These are phyloP conservation scores for Scaptodrosophila lebanonensis DNA, from an alignment of 1,140 invertebrate genomes.

Conservation along the genomic window DNA sequence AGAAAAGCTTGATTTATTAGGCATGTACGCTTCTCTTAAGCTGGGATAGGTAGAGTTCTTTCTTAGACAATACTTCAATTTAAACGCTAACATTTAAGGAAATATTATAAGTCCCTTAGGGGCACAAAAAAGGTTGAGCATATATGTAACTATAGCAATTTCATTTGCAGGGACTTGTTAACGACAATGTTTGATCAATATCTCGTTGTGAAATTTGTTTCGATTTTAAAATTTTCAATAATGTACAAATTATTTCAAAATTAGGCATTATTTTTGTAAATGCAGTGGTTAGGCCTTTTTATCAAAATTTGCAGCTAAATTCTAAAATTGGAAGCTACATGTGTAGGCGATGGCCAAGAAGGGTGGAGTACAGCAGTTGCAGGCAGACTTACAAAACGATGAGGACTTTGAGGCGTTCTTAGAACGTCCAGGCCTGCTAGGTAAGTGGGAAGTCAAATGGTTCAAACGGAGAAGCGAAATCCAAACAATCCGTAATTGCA, in stretches of 20 bases:
- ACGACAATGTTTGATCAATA: conserved; percentile 57
- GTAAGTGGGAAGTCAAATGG: too few relatives aligned
- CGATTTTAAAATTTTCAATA: conserved; percentile 1
- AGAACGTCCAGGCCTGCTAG: conserved; percentile 86
- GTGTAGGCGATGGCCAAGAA: conserved; percentile 82
- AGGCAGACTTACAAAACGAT: conserved; percentile 86
- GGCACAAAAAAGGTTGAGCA: too few relatives aligned
- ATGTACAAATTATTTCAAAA: not conserved
- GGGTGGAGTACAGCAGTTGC: conserved; percentile 84
- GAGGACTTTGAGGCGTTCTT: conserved; percentile 91
- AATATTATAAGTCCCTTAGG: too few relatives aligned
- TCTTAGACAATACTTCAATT: too few relatives aligned
- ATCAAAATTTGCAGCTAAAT: conserved; percentile 18
- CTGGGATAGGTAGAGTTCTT: too few relatives aligned
- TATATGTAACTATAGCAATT: too few relatives aligned
- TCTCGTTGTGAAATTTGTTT: conserved; percentile 31
- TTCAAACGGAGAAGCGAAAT: too few relatives aligned
- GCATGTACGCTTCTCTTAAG: too few relatives aligned
- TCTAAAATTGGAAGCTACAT: conserved; percentile 1
- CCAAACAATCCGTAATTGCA: too few relatives aligned
- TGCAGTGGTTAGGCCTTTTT: conserved; percentile 2
- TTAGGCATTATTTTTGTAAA: not conserved
- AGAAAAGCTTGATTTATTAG: too few relatives aligned
- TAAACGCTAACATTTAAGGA: too few relatives aligned
- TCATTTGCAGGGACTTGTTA: too few relatives aligned